A percentile compares a stretch with the other conserved stretches of the same genome.
phyloP scores from a whole-genome alignment of 2,888 invertebrate genomes.

The Drosophila dives region DNA sequence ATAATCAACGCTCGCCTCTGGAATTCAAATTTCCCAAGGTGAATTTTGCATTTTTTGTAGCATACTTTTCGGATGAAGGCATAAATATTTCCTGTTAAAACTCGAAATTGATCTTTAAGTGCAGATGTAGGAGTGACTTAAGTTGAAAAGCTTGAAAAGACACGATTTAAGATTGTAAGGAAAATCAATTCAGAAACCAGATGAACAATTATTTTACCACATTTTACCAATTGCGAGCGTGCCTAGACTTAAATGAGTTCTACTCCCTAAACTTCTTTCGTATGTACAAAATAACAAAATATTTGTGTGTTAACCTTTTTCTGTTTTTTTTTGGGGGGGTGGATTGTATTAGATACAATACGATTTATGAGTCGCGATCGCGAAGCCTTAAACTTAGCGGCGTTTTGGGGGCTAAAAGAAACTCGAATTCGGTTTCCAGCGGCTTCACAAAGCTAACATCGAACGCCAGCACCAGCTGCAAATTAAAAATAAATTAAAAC shows the following conservation, averaged over 20 bases:
- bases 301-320: conserved; percentile 21
- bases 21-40: neutral
- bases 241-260: conserved; percentile 6
- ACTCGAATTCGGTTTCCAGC: conserved; percentile 92
- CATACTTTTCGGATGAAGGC: conserved; percentile 29
- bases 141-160: neutral
- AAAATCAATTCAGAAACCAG: conserved; percentile 1
- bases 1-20: conserved; percentile 11
- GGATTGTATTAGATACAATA: conserved; percentile 37
- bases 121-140: neutral
- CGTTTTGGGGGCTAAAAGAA: conserved; percentile 91
- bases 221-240: conserved; percentile 19
- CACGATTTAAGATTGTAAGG: conserved; percentile 3
- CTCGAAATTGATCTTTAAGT: neutral
- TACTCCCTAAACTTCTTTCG: conserved; percentile 17
- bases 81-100: neutral
- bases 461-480: conserved; percentile 89
- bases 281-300: conserved; percentile 27
- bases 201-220: neutral
- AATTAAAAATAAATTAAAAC: neutral
- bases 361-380: conserved; percentile 85
- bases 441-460: conserved; percentile 89
- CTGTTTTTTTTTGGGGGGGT: neutral
- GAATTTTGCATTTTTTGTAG: conserved; percentile 6
- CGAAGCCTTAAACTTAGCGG: conserved; percentile 89